Evolutionary conservation across 2,888 invertebrate species (phyloP), one percentile per base, ranked within the genome.

Genomic region (Alitta virens): DNA sequence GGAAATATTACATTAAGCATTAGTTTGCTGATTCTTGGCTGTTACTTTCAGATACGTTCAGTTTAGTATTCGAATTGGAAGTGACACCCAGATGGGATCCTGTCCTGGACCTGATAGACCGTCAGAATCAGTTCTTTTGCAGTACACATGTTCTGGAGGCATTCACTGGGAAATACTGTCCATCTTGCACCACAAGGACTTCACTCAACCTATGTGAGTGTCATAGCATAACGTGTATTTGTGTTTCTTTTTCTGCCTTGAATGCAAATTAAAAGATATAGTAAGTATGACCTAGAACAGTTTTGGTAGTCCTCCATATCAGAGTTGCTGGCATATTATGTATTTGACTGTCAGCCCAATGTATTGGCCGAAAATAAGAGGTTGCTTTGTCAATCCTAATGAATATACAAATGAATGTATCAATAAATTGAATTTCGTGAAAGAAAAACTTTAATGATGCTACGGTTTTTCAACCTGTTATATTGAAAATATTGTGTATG

Each of bases 71-170:
- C 68, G 80, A 18, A 70, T 82, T 53, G 82, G 82, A 1, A 82
- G 81, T 68, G 67, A 71, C 40, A 79, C 81, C 1, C 68, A 69
- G 2, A 73, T 72, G 25, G 78, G 79, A 1, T 65, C 69, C 2
- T 83, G 83, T 68, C 79, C 80, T 0, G 73, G 80, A 2, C 80
- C 82, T 23, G 76, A 77, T 59, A 62, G 72, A 14, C 68, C 68
- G 1, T 67, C 69, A 3, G 81, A 82, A 66, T 71, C 72, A 9
- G 74, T 83, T 1, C 71, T 79, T 27, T 72, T 83, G 14, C 80
- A 82, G 66, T 78, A 73, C 64, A 78, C 82, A 0, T 83, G 82
- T 66, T 71, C 81, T 69, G 83, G 82, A 5, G 82, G 80, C 1
- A 67, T 82, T 1, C 71, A 71, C 2, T 83, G 83, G 83, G 51